These are phyloP conservation scores for Hermatobates lingyangjiaoensis DNA, from an alignment of 1,140 invertebrate species.

Conservation along the genomic window DNA sequence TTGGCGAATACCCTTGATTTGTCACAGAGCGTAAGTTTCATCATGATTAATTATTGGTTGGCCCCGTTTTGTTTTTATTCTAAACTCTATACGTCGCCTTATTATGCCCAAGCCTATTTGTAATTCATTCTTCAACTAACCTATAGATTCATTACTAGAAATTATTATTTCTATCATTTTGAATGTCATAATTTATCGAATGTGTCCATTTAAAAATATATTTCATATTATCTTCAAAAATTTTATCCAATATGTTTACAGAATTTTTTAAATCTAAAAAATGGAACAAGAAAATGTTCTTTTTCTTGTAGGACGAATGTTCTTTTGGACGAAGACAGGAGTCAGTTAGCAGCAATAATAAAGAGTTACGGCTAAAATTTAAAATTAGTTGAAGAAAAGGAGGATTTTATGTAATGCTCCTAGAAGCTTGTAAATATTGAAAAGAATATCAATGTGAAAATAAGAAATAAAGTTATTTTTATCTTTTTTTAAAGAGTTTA, in stretches of 20 bases:
- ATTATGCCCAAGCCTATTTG: background rate
- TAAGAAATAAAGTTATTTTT: no score
- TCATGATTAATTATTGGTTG: background rate
- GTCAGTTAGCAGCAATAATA: constrained; percentile 45
- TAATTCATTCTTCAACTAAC: background rate
- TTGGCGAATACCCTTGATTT: constrained; percentile 7
- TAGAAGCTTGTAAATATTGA: no score
- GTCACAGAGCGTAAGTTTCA: background rate
- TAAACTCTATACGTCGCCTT: background rate
- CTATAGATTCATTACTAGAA: background rate
- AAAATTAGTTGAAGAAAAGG: no score
- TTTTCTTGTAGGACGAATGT: no score
- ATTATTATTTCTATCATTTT: background rate
- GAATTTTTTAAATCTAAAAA: no score
- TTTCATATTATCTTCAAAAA: no score
- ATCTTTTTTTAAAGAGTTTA: no score
- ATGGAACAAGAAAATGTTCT: no score
- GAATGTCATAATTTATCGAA: background rate
- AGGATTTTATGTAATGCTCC: no score
- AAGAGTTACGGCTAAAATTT: constrained; percentile 35
- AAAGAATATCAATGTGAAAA: no score
- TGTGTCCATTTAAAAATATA: background rate
- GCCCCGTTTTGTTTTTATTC: background rate
- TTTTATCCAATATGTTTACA: no score
- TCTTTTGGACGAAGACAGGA: constrained; percentile 62